Evolutionary conservation across 2,113 vertebrate genomes (phyloP).

Genomic region (Atlantisia rogersi): DNA sequence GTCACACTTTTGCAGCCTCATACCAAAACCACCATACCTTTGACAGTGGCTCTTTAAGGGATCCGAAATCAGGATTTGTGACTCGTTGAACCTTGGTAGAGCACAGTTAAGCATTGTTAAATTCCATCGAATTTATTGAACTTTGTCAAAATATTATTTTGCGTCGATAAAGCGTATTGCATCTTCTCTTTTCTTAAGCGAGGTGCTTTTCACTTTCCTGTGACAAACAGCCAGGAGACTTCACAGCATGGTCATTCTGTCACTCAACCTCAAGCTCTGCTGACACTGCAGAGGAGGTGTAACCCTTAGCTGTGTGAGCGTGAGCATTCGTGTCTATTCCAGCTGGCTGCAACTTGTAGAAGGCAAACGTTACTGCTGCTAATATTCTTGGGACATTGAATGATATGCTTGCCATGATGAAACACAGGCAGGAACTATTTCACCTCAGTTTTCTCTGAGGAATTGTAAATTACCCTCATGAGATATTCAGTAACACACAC

Average conservation of each 20-base stretch:
- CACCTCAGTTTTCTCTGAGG: neutral
- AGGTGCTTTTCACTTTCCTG: too few relatives aligned
- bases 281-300: neutral
- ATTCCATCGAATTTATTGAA: too few relatives aligned
- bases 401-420: neutral
- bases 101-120: too few relatives aligned
- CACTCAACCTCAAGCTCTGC: neutral
- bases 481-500: conserved; percentile 27
- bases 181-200: too few relatives aligned
- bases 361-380: neutral
- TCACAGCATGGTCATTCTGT: neutral
- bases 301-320: neutral
- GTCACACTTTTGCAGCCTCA: too few relatives aligned
- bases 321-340: neutral
- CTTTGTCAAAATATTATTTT: too few relatives aligned
- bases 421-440: conserved; percentile 8
- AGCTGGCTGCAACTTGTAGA: neutral
- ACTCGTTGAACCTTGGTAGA: too few relatives aligned
- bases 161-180: too few relatives aligned
- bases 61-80: too few relatives aligned
- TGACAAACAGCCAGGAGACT: neutral
- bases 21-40: too few relatives aligned
- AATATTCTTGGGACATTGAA: neutral
- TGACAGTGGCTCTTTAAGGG: too few relatives aligned
- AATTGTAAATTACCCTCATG: conserved; percentile 13